Conservation (phyloP, 2,797 vertebrate species). For the Lophotriccus pileatus region DNA sequence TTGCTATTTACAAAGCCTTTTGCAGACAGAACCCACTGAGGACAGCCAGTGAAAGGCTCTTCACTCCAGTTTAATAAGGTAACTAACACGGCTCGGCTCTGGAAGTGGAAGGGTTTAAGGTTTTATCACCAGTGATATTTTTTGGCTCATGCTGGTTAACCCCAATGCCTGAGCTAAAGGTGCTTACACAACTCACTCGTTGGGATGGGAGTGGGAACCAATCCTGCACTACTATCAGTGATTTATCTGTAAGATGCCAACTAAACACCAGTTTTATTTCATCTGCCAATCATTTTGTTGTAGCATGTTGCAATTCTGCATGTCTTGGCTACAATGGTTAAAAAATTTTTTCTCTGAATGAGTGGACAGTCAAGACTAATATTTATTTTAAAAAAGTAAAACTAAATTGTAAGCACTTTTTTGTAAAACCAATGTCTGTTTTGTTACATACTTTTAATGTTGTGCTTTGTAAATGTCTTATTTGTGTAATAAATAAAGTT, state of each 20-base stretch:
- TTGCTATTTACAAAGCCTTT: slow-evolving; percentile 33
- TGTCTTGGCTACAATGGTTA: slow-evolving; percentile 76
- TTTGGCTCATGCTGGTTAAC: slow-evolving; percentile 24
- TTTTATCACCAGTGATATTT: background rate
- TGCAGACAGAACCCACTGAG: background rate
- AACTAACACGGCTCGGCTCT: background rate
- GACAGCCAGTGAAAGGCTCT: slow-evolving; percentile 1
- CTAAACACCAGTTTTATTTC: slow-evolving; percentile 64
- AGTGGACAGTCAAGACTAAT: slow-evolving; percentile 83
- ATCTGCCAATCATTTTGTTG: slow-evolving; percentile 69
- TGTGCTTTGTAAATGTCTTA: slow-evolving; percentile 93
- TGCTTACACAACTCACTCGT: slow-evolving; percentile 49
- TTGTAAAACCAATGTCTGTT: slow-evolving; percentile 89
- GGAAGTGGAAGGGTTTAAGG: slow-evolving; percentile 9
- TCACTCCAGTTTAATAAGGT: background rate
- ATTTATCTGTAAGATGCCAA: slow-evolving; percentile 46
- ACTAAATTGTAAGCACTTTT: slow-evolving; percentile 98
- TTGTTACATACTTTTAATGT: slow-evolving; percentile 92
- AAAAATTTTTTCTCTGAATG: slow-evolving; percentile 75
- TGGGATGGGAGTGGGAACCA: slow-evolving; percentile 26
- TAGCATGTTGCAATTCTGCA: slow-evolving; percentile 80
- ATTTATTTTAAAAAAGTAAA: slow-evolving; percentile 98
- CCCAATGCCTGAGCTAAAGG: slow-evolving; percentile 28
- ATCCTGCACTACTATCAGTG: slow-evolving; percentile 22
- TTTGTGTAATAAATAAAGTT: slow-evolving; percentile 98